Evolutionary conservation across 2,888 invertebrate genomes (phyloP), one percentile per base, ranked within the genome.

Genomic region (Ormyrus rosae): DNA sequence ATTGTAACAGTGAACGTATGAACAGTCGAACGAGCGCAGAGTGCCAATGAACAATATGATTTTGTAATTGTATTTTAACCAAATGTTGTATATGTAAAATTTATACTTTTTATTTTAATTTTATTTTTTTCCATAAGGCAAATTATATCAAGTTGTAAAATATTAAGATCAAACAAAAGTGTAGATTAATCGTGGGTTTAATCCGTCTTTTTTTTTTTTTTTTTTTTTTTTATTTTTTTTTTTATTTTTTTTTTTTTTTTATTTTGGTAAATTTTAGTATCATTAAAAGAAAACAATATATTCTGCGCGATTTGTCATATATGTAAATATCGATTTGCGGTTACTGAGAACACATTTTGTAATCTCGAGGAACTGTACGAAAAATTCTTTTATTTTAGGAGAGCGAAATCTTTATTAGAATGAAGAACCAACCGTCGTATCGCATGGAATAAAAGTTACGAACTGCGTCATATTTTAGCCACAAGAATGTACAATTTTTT

Each of bases 1-100:
- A 72, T 69, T 79, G 63, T 79, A 76, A 68, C 60, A 72, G 60
- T 76, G 53, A 79, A 75, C 76, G 64, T 73, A 64, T 67, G 46
- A 34, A 48, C 75, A 61, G 74, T 81, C 75, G 82, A 34, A 78
- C 72, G 80, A 81, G 82, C 82, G 80, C 80, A 82, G 82, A 82
- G 82, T 82, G 83, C 83, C 82, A 82, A 82, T 80, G 80, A 78
- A 83, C 81, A 81, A 77, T 75, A 78, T 83, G 64, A 80, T 83
- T 83, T 83, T 83, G 82, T 80, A 80, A 78, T 76, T 64, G 71
- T 78, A 80, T 82, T 82, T 83, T 78, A 82, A 83, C 78, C 78
- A 80, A 83, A 74, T 76, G 82, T 80, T 83, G 75, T 80, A 76
- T 72, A 80, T 80, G 78, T 80, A 78, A 68, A 83, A 80, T 72